A percentile compares a stretch with the other conserved stretches of the same genome.
Conservation (phyloP, 2,113 vertebrate genomes). For the Cavia porcellus region DNA sequence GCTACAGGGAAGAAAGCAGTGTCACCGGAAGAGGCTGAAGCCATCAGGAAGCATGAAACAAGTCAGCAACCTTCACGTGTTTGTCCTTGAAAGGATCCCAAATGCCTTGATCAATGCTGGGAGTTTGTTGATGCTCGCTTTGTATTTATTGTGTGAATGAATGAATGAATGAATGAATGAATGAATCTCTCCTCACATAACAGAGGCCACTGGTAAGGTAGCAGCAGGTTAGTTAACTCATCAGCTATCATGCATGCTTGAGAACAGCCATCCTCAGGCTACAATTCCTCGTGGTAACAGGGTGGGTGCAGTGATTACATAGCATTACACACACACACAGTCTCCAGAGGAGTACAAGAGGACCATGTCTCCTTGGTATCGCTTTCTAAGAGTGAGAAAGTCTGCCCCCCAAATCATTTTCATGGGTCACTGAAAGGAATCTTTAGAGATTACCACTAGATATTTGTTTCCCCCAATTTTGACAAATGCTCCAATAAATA, state of each 20-base stretch:
- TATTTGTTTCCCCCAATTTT: neutral
- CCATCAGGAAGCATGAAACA: neutral
- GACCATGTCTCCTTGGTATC: neutral
- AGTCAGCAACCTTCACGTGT: neutral
- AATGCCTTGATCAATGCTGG: neutral
- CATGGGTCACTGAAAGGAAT: neutral
- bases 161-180: neutral
- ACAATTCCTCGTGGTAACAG: neutral
- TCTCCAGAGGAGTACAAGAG: neutral
- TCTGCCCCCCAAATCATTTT: neutral
- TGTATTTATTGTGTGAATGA: neutral
- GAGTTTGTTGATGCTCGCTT: neutral
- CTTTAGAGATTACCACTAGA: neutral
- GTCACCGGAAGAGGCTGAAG: neutral
- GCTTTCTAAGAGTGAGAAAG: slow-evolving; percentile 15
- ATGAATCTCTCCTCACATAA: neutral
- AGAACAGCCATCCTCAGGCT: neutral
- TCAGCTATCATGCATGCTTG: accelerated
- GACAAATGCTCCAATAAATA: neutral
- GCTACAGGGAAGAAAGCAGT: neutral
- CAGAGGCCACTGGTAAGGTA: neutral
- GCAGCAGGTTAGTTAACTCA: neutral
- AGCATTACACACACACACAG: neutral
- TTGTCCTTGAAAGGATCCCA: neutral
- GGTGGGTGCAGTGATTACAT: neutral